Evolutionary conservation across 2,888 invertebrate species (phyloP), one percentile per base, ranked within the genome.

Genomic region (Allygus modestus): DNA sequence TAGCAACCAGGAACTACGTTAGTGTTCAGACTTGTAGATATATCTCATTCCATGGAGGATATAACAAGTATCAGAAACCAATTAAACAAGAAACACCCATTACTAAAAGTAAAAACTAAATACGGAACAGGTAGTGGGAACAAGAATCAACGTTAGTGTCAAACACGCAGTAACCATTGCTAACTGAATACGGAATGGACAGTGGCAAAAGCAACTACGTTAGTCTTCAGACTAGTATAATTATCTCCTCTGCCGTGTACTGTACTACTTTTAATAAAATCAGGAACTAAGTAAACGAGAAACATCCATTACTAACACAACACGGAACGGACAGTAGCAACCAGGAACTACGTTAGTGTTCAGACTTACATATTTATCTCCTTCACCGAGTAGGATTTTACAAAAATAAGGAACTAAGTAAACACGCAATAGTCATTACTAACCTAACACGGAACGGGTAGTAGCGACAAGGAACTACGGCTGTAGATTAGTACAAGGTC

Each of bases 391-490:
- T 37, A 7, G 37, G 9, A 37, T 37, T 37, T 37, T 37, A 7
- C n/a, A n/a, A n/a, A n/a, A 37, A 7, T 37, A 4, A 37, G 37
- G 37, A 37, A 37, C 1, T 51, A 4, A 17, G n/a, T 17, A 11
- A 2, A 51, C 51, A n/a, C n/a, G 51, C 51, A 9, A 37, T 9
- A 12, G 15, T 12, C 51, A 51, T 51, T n/a, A 51, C 51, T 20
- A 58, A 58, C 23, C 2, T 11, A 23, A 58, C 58, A 23, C 20
- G 58, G 58, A 58, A 58, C 58, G 58, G 5, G 20, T 20, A 58
- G 58, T 58, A 58, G 20, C 5, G 58, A 58, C 23, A 23, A 58
- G 58, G 58, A 65, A 65, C 65, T 65, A 65, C 65, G 65, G 65
- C 26, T 26, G 28, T 65, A 31, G 65, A 28, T 65, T 28, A 28